Conservation (phyloP, 1,140 invertebrate genomes). For the Galleria mellonella region DNA sequence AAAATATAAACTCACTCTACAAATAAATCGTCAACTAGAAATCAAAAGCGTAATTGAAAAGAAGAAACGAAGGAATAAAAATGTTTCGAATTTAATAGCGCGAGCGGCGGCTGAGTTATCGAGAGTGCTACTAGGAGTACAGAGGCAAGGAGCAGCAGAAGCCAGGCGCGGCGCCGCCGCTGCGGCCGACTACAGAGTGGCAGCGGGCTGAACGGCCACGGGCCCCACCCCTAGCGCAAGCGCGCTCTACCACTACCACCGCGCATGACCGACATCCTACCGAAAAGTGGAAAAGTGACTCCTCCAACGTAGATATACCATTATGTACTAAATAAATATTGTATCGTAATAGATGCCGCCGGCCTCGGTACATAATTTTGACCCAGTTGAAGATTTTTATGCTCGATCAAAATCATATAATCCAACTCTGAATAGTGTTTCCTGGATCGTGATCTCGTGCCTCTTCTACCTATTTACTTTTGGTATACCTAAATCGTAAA, state of each 20-base stretch:
- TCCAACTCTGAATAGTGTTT: too few relatives aligned
- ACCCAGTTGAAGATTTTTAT: constrained; percentile 32
- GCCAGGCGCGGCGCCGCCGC: constrained; percentile 47
- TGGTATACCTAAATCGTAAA: too few relatives aligned
- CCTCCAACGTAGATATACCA: constrained; percentile 67
- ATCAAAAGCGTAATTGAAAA: constrained; percentile 34
- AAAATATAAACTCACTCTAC: constrained; percentile 39
- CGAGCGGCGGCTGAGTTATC: constrained; percentile 57
- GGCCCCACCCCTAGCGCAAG: constrained; percentile 69
- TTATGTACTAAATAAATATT: constrained; percentile 72
- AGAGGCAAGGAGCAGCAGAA: constrained; percentile 20
- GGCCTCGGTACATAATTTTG: constrained; percentile 42
- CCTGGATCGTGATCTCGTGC: too few relatives aligned
- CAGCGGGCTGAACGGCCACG: constrained; percentile 53
- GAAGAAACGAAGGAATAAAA: constrained; percentile 49
- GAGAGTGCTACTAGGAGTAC: constrained; percentile 26
- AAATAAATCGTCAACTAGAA: constrained; percentile 40
- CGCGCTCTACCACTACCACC: constrained; percentile 30
- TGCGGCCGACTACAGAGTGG: constrained; percentile 61
- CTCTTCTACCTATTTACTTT: too few relatives aligned
- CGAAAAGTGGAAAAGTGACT: constrained; percentile 71
- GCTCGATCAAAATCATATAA: constrained; percentile 13
- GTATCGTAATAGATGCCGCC: constrained; percentile 52
- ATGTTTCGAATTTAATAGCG: constrained; percentile 26
- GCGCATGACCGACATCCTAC: constrained; percentile 71